These are phyloP conservation scores for Drepanosiphum platanoidis DNA, from an alignment of 2,888 invertebrate genomes.

Conservation along the genomic window DNA sequence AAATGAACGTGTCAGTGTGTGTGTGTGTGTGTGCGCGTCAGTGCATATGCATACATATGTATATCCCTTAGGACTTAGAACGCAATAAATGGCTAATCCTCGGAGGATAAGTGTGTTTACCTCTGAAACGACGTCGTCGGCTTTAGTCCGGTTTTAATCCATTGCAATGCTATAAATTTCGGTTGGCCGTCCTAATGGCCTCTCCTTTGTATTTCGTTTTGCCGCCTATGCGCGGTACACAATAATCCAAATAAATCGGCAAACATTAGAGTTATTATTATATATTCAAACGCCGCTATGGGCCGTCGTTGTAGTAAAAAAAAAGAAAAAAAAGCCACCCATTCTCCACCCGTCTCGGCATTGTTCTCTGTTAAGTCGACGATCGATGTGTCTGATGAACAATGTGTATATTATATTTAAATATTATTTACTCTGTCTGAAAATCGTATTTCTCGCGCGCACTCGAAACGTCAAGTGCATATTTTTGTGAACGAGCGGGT, in stretches of 20 bases:
- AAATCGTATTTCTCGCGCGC: neutral
- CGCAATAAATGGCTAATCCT: conserved; percentile 60
- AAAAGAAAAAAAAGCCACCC: too few species aligned
- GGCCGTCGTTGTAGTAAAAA: neutral
- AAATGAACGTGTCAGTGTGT: too few species aligned
- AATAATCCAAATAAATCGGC: conserved; percentile 60
- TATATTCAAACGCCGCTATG: conserved; percentile 54
- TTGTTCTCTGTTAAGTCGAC: conserved; percentile 16
- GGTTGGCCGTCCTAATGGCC: conserved; percentile 49
- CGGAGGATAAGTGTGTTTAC: conserved; percentile 60
- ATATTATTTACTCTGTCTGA: conserved; percentile 18
- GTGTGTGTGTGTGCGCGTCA: too few species aligned
- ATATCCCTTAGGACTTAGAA: conserved; percentile 46
- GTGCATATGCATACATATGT: neutral
- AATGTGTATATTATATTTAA: neutral
- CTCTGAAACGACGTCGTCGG: conserved; percentile 62
- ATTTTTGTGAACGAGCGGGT: too few species aligned
- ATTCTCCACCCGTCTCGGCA: neutral
- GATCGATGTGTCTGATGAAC: conserved; percentile 23
- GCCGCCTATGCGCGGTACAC: conserved; percentile 16
- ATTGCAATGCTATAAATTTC: conserved; percentile 55
- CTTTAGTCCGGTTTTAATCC: conserved; percentile 62
- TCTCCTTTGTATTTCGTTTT: conserved; percentile 51
- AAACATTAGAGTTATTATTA: conserved; percentile 60
- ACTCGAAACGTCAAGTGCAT: conserved; percentile 13